Evolutionary conservation across 2,888 invertebrate genomes (phyloP).

Genomic region (Thera obeliscata): DNA sequence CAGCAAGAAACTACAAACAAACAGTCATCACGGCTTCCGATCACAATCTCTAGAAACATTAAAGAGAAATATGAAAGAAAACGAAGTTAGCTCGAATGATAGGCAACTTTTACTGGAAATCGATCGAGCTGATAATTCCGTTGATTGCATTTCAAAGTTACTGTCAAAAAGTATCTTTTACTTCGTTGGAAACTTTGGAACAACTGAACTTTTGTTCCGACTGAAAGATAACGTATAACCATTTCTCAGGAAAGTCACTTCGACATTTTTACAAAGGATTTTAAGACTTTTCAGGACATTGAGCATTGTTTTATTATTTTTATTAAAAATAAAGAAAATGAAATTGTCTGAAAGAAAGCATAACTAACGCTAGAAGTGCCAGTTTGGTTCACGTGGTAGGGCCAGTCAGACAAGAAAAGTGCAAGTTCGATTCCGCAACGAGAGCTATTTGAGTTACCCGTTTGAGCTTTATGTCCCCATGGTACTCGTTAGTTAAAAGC

Average conservation of each 20-base stretch:
- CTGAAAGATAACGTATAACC: constrained; percentile 16
- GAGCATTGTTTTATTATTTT: too few relatives aligned
- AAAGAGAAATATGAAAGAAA: constrained; percentile 30
- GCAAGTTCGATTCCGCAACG: too few relatives aligned
- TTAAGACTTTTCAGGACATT: too few relatives aligned
- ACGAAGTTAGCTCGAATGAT: constrained; percentile 21
- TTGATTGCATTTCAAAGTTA: constrained; percentile 38
- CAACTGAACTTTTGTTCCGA: constrained; percentile 24
- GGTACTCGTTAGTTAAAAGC: too few relatives aligned
- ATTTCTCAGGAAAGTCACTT: neutral
- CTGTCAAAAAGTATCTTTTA: constrained; percentile 36
- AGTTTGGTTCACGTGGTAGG: too few relatives aligned
- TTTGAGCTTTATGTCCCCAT: too few relatives aligned
- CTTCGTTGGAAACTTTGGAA: constrained; percentile 31
- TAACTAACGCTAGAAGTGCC: too few relatives aligned
- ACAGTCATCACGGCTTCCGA: constrained; percentile 20
- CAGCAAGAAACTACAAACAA: neutral
- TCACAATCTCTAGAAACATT: constrained; percentile 22
- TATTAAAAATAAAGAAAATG: too few relatives aligned
- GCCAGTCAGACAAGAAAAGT: too few relatives aligned
- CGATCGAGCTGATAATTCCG: constrained; percentile 35
- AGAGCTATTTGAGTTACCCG: too few relatives aligned
- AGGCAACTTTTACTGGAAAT: constrained; percentile 27
- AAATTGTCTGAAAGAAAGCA: too few relatives aligned
- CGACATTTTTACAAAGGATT: too few relatives aligned